Evolutionary conservation across 2,113 vertebrate species (phyloP).

Genomic region (Beaufortia kweichowensis): DNA sequence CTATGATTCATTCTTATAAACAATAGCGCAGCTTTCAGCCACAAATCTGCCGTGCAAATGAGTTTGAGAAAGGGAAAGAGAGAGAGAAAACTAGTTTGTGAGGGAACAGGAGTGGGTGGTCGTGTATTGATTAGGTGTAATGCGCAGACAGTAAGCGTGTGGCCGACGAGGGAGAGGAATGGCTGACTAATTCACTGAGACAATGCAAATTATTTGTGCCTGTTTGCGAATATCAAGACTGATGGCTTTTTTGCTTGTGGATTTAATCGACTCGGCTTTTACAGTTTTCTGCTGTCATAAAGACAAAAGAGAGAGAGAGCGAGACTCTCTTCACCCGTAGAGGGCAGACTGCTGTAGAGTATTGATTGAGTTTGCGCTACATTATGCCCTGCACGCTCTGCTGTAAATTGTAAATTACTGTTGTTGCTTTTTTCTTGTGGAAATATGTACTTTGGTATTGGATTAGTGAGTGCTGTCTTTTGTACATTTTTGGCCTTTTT

Average conservation of each 20-base stretch:
- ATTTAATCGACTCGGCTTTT: conserved; percentile 47
- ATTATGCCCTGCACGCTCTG: conserved; percentile 52
- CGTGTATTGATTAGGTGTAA: conserved; percentile 62
- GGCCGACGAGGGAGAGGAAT: conserved; percentile 56
- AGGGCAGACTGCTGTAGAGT: conserved; percentile 53
- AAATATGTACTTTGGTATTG: conserved; percentile 42
- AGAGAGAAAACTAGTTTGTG: conserved; percentile 6
- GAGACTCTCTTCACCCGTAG: conserved; percentile 43
- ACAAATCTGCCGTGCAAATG: conserved; percentile 34
- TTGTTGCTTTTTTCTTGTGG: conserved; percentile 38
- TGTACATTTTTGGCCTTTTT: conserved; percentile 36
- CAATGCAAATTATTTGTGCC: conserved; percentile 71
- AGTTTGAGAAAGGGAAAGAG: not conserved
- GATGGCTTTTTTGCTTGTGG: conserved; percentile 58
- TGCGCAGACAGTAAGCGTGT: conserved; percentile 47
- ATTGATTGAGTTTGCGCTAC: conserved; percentile 58
- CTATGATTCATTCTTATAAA: conserved; percentile 55
- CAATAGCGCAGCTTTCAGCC: conserved; percentile 49
- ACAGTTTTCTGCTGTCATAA: conserved; percentile 30
- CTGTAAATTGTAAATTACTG: conserved; percentile 59
- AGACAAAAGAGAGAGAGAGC: not conserved
- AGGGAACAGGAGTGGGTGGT: not conserved
- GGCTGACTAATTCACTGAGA: conserved; percentile 67
- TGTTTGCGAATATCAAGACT: conserved; percentile 68
- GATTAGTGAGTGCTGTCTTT: conserved; percentile 34